These are phyloP conservation scores for Pristionchus mayeri DNA, from an alignment of 2,888 invertebrate genomes.

Conservation along the genomic window DNA sequence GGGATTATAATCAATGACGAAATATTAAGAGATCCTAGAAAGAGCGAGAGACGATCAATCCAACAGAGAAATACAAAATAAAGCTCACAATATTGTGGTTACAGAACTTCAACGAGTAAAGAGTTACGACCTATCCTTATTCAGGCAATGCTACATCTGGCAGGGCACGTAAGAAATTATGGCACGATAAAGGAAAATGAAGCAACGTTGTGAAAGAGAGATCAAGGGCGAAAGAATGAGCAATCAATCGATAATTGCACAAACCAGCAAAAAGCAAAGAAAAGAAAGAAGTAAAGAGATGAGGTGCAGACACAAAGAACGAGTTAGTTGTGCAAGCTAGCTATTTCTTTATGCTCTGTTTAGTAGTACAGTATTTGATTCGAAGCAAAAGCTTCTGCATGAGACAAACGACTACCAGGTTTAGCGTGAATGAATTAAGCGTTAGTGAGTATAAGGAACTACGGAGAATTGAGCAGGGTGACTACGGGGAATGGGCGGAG, in stretches of 20 bases:
- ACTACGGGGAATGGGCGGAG: slow-evolving; percentile 29
- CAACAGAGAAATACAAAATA: neutral
- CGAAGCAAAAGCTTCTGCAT: no score
- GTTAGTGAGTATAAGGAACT: neutral
- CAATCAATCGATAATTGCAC: slow-evolving; percentile 20
- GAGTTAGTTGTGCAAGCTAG: neutral
- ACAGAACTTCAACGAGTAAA: no score
- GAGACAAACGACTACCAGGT: neutral
- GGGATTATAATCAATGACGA: slow-evolving; percentile 5
- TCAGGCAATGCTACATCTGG: neutral
- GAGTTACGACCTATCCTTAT: no score
- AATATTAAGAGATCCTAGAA: neutral
- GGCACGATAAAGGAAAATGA: neutral
- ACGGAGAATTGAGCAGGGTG: no score
- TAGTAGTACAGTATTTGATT: neutral
- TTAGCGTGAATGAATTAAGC: slow-evolving; percentile 21
- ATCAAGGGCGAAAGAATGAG: slow-evolving; percentile 25
- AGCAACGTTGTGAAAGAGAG: neutral
- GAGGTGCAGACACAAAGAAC: neutral
- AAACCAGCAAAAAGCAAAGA: no score
- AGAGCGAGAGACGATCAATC: slow-evolving; percentile 44
- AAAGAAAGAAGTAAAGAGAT: no score
- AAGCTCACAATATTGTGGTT: neutral
- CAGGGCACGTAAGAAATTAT: neutral
- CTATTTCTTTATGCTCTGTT: neutral